These are phyloP conservation scores for Listronotus oregonensis DNA, from an alignment of 1,140 invertebrate species.

Conservation along the genomic window DNA sequence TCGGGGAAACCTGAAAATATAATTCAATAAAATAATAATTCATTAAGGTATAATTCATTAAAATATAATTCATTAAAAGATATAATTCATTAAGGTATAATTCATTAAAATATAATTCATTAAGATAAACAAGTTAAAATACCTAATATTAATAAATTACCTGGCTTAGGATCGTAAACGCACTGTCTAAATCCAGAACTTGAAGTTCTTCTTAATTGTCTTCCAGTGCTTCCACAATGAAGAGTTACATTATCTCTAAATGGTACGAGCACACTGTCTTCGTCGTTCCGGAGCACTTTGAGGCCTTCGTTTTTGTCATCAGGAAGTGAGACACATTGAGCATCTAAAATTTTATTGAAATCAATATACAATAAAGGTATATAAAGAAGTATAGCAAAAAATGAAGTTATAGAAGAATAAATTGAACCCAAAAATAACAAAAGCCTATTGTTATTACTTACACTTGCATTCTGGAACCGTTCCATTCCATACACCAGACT, in stretches of 20 bases:
- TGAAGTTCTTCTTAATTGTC: conserved; percentile 77
- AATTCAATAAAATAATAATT: no score
- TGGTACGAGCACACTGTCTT: conserved; percentile 80
- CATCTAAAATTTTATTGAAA: conserved; percentile 64
- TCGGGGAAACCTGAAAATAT: conserved; percentile 70
- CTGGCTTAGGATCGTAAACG: conserved; percentile 91
- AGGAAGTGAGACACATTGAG: conserved; percentile 86
- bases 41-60: no score
- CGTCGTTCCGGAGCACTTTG: conserved; percentile 72
- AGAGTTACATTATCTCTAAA: conserved; percentile 90
- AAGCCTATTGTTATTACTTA: conserved; percentile 58
- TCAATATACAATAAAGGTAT: no score
- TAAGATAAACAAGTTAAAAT: no score
- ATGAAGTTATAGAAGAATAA: not conserved
- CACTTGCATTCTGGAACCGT: conserved; percentile 90
- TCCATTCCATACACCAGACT: conserved; percentile 92
- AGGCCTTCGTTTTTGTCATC: conserved; percentile 88
- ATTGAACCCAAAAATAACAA: not conserved
- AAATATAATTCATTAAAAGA: no score
- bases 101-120: conserved; percentile 3
- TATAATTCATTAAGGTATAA: no score
- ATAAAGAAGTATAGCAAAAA: no score
- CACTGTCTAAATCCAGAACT: conserved; percentile 88
- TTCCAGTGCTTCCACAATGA: conserved; percentile 76
- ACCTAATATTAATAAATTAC: conserved; percentile 20